Percentiles rank a stretch among this genome's conserved stretches.
Evolutionary conservation across 2,113 vertebrate genomes (phyloP).

Genomic region (Gallinago media): DNA sequence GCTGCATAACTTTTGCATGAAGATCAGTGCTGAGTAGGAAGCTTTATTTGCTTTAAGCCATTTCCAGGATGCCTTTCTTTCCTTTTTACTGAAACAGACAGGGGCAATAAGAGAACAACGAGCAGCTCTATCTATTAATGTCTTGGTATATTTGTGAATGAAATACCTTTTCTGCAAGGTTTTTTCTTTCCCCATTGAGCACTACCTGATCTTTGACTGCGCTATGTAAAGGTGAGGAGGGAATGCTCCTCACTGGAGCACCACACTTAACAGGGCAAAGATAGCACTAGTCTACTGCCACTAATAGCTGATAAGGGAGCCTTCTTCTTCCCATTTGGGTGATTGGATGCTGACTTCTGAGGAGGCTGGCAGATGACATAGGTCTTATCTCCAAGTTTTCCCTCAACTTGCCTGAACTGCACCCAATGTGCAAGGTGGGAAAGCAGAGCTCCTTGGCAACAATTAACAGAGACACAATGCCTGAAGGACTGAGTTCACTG

Average conservation of each 20-base stretch:
- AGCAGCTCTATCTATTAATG: neutral
- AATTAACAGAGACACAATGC: neutral
- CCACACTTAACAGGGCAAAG: neutral
- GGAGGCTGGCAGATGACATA: neutral
- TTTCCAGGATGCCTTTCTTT: neutral
- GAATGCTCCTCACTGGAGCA: neutral
- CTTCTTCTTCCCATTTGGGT: neutral
- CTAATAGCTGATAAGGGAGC: neutral
- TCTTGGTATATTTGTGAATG: neutral
- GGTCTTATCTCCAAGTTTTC: neutral
- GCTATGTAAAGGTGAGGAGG: neutral
- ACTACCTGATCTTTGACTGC: neutral
- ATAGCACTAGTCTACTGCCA: neutral
- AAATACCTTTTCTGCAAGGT: neutral
- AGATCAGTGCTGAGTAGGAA: neutral
- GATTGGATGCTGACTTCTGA: neutral
- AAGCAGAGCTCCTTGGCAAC: neutral
- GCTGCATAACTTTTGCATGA: neutral
- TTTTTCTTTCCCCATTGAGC: neutral
- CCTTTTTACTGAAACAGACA: neutral
- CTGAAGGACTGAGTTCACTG: neutral
- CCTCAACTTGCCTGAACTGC: neutral
- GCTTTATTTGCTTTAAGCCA: neutral
- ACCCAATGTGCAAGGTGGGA: accelerated
- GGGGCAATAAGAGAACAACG: neutral